Conservation (phyloP, 2,888 invertebrate genomes). For the Choreutis nemorana region DNA sequence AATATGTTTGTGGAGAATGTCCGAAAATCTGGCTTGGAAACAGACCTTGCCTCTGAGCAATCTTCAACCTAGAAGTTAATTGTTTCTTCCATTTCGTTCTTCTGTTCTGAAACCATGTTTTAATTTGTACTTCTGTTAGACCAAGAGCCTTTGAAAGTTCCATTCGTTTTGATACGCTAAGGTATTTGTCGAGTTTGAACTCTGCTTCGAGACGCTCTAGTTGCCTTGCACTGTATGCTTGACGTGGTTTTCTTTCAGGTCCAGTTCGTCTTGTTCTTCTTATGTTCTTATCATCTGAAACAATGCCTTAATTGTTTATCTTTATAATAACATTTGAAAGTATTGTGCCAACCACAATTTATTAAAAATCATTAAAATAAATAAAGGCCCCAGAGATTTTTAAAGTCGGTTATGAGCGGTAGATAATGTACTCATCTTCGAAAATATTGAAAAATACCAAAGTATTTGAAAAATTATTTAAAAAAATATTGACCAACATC, state of each 20-base stretch:
- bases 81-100: slow-evolving; percentile 98
- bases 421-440: no score
- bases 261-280: slow-evolving; percentile 86
- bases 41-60: slow-evolving; percentile 86
- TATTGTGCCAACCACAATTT: no score
- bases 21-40: slow-evolving; percentile 76
- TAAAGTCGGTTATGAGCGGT: no score
- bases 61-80: slow-evolving; percentile 86
- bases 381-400: no score
- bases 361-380: no score
- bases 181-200: slow-evolving; percentile 95
- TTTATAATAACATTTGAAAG: no score
- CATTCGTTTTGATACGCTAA: slow-evolving; percentile 95
- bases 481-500: no score
- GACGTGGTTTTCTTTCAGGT: slow-evolving; percentile 92
- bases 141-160: slow-evolving; percentile 89
- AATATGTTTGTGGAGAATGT: slow-evolving; percentile 67
- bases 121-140: slow-evolving; percentile 94
- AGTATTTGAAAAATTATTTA: no score
- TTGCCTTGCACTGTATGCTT: slow-evolving; percentile 96
- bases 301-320: no score
- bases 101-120: slow-evolving; percentile 96
- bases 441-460: no score
- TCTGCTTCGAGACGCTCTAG: slow-evolving; percentile 90
- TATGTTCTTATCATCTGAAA: slow-evolving; percentile 81